Base-by-base conservation (phyloP, 92 coral and sea anemone species). In the Phenganax subtilis region DNA sequence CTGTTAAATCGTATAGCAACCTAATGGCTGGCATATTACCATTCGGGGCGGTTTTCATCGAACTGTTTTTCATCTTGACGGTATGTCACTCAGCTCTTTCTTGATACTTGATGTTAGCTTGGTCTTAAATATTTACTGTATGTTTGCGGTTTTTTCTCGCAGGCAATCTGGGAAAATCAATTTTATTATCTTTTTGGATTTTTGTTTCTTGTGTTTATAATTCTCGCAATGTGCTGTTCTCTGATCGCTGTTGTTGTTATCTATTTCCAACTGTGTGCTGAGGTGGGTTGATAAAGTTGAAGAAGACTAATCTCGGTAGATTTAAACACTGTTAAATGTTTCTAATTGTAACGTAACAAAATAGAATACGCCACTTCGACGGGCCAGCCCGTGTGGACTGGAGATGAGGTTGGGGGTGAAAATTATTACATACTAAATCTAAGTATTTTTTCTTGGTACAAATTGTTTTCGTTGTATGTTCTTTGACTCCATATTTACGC, bases 81-180 rank as follows among this genome's bases (percentile, higher is more conserved):
- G 98, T 93, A 87, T 75, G 61, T 75, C 12, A 6, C n/a, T 31
- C 61, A 25, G 11, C 11, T 73, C 55, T 61, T 80, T 9, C 7
- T 31, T 7, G 17, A 9, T 8, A 61, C 57, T 3, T 58, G 62
- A 37, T 57, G 6, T 27, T 76, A 54, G 6, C 56, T 37, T 25
- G 1, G 25, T 20, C 25, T 20, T 20, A 20, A 20, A 20, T 20
- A 20, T 20, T 20, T 20, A 20, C 25, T 20, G 25, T 20, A 20
- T 20, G 25, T 20, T 20, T 20, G 25, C 25, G 25, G 25, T 20
- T 20, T 20, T 20, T 20, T 51, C 57, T 82, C 82, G 29, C 82
- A 93, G 97, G 97, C 97, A 47, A 94, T 94, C 88, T 94, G 98
- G 98, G 98, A 94, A 75, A 94, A 94, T 75, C 98, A 94, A 88